A percentile compares a stretch with the other conserved stretches of the same genome.
Conservation (phyloP, 2,113 vertebrate species). For the Gallinago media region DNA sequence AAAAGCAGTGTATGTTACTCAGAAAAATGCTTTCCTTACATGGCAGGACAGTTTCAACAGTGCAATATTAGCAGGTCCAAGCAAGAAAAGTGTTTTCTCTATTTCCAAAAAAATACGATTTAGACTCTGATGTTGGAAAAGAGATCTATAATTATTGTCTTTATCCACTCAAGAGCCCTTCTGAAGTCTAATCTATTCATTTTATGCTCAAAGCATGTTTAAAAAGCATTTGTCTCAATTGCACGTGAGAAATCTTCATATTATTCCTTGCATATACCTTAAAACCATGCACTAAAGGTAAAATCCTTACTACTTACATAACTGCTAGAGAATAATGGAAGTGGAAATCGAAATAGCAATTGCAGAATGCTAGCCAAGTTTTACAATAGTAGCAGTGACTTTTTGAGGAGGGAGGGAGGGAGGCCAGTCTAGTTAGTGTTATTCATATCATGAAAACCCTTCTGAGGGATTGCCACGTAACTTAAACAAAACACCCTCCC, state of each 20-base stretch:
- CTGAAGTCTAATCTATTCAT: not conserved
- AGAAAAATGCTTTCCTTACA: not conserved
- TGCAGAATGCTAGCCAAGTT: not conserved
- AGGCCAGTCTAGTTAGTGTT: not conserved
- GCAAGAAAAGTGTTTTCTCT: not conserved
- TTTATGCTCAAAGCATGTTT: not conserved
- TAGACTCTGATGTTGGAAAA: not conserved
- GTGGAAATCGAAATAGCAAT: not conserved
- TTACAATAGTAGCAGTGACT: not conserved
- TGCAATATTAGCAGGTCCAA: not conserved
- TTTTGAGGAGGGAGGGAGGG: fast-evolving
- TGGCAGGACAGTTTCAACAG: not conserved
- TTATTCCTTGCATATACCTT: not conserved
- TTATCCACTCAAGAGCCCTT: not conserved
- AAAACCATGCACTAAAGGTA: not conserved
- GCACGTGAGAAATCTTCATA: not conserved
- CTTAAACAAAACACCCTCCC: not conserved
- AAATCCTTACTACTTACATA: not conserved
- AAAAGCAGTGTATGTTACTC: not conserved
- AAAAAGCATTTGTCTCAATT: not conserved
- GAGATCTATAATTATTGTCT: not conserved
- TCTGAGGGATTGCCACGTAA: not conserved
- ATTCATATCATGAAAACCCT: fast-evolving
- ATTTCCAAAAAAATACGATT: not conserved
- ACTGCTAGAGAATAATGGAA: not conserved